Percentiles rank a stretch among this genome's conserved stretches.
These are phyloP conservation scores for Rhinolophus ferrumequinum DNA, from an alignment of 2,113 vertebrate species.

Conservation along the genomic window DNA sequence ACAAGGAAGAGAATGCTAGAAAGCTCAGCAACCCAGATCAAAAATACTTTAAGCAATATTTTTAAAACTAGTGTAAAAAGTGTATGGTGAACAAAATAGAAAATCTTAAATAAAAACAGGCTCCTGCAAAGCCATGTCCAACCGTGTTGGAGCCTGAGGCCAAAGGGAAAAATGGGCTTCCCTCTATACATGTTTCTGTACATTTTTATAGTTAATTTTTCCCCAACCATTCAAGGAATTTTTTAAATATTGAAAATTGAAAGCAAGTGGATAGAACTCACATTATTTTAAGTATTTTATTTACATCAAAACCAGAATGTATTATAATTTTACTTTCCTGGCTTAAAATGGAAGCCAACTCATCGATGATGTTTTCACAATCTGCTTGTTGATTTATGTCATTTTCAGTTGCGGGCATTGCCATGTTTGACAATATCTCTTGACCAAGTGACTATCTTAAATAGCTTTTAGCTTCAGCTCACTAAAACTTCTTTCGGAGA, in stretches of 20 bases:
- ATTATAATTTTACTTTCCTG: not conserved
- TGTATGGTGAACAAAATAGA: not conserved
- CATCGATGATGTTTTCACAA: not conserved
- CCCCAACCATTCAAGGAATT: not conserved
- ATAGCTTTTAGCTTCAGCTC: not conserved
- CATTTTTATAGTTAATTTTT: not conserved
- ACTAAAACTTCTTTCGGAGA: not conserved
- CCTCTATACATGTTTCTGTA: not conserved
- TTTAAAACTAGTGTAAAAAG: not conserved
- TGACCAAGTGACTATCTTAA: not conserved
- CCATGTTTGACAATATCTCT: not conserved
- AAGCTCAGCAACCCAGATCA: not conserved
- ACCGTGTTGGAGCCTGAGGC: not conserved
- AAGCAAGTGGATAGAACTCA: not conserved
- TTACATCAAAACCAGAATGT: not conserved
- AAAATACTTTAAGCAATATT: not conserved
- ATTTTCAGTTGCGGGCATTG: not conserved
- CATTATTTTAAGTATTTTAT: slow-evolving; percentile 10
- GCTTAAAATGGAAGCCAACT: slow-evolving; percentile 9
- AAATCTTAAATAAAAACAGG: not conserved
- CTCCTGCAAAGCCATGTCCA: not conserved
- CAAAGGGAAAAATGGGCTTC: not conserved
- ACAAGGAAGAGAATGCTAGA: not conserved
- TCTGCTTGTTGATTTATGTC: not conserved
- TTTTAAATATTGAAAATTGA: not conserved